Evolutionary conservation across 2,888 invertebrate species (phyloP), one percentile per base, ranked within the genome.

Genomic region (Caenorhabditis doughertyi): DNA sequence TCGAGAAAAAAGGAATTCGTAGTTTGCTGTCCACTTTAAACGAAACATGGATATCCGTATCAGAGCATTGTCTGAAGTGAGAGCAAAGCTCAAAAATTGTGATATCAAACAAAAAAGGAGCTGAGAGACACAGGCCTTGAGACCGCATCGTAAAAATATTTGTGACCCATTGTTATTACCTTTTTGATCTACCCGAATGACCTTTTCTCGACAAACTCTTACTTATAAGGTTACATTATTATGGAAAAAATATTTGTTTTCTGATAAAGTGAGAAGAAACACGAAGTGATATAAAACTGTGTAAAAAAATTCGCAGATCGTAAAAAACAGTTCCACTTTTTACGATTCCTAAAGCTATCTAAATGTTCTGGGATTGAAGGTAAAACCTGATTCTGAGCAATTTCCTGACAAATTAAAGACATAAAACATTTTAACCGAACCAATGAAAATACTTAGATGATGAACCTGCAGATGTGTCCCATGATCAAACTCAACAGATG

Each of bases 41-140:
- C 29, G 39, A 60, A 35, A 65, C 74, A 65, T 73, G 55, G 44
- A 64, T 64, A 64, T 73, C 73, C 73, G 64, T 73, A 55, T 73
- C 73, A 64, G 55, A 68, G 68, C 55, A 56, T 62, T n/a, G n/a
- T n/a, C n/a, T n/a, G n/a, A n/a, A n/a, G n/a, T n/a, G 51, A 29
- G 49, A 56, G 64, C 74, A 56, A 65, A 74, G 58, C 76, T 67
- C 58, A 51, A 58, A 68, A 56, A 60, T 8, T 42, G n/a, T 39
- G 21, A 32, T 42, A 23, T 32, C 49, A 53, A 4, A 18, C 25
- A 32, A 51, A 18, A 58, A 58, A 55, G 39, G 18, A 8, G 29
- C 23, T 32, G 44, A n/a, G 35, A 2, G 47, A n/a, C 9, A 25
- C 35, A 21, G 7, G 11, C 55, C 29, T 16, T 23, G 53, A 25